These are phyloP conservation scores for Amia ocellicauda DNA, from an alignment of 2,113 vertebrate genomes.

Conservation along the genomic window DNA sequence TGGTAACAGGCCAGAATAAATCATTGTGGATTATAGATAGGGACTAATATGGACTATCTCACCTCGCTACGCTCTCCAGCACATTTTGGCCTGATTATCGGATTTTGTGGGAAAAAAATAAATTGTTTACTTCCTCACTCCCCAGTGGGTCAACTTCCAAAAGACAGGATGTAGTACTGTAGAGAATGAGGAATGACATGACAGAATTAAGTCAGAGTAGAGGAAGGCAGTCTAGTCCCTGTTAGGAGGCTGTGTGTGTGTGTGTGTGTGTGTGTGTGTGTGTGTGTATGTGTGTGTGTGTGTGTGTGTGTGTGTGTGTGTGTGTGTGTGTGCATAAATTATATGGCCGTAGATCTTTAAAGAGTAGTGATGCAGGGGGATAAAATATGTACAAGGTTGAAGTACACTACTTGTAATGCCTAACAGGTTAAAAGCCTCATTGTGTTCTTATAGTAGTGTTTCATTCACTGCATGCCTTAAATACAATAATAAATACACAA, in stretches of 20 bases:
- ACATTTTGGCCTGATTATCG: conserved; percentile 12
- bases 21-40: too few relatives aligned
- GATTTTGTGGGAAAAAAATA: too few relatives aligned
- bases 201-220: conserved; percentile 1
- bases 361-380: too few relatives aligned
- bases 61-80: conserved; percentile 4
- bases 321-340: not conserved
- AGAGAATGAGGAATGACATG: conserved; percentile 10
- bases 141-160: too few relatives aligned
- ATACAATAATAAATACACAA: conserved; percentile 5
- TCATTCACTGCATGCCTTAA: not conserved
- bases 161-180: too few relatives aligned
- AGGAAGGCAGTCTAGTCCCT: not conserved
- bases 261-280: not conserved
- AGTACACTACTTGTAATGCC: too few relatives aligned
- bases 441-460: conserved; percentile 36
- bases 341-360: too few relatives aligned
- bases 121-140: too few relatives aligned
- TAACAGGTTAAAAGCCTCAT: conserved; percentile 20
- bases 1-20: too few relatives aligned
- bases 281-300: not conserved
- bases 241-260: not conserved
- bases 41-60: too few relatives aligned
- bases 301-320: not conserved
- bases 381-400: too few relatives aligned